Evolutionary conservation across 1,140 invertebrate species (phyloP), one percentile per base, ranked within the genome.

Genomic region (Magallana angulata): DNA sequence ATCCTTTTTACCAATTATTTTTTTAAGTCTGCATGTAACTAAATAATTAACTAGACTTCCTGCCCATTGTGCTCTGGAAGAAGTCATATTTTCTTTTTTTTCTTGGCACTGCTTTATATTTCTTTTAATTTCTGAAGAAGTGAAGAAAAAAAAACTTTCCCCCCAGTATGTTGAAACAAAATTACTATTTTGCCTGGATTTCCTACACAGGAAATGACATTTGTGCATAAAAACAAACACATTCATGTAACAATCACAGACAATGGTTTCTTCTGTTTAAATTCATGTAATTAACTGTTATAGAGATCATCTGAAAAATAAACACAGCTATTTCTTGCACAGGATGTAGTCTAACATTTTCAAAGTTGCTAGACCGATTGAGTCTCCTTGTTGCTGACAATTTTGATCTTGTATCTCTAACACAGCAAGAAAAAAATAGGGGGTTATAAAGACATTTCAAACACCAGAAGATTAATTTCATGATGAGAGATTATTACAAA

Each of bases 1-100:
- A 76, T 76, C 68, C 68, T 30, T 76, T 76, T 76, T 76, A 76
- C 68, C 68, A 76, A 76, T 76, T 76, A 76, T 76, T 76, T 76
- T 71, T 76, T 76, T 30, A 76, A 76, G 68, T 76, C 68, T 76
- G 68, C 68, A 76, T 76, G 68, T 76, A 76, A 76, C 68, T 36
- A 36, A 76, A 76, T 76, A 76, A 76, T 76, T 76, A 76, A 76
- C 68, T 76, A 76, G 68, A 76, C 68, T 76, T 76, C 68, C 68
- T 76, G 68, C 24, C 68, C 18, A 76, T 24, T 76, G 68, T 18
- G 68, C 11, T 76, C 68, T 76, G 68, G 68, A 76, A 76, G 36
- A 76, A 76, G 68, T 76, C 68, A 76, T 76, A 71, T 30, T 76
- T 76, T 24, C 18, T 76, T 76, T 24, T 76, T 71, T 76, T 30